Evolutionary conservation across 2,888 invertebrate species (phyloP).

Genomic region (Phalera bucephala): DNA sequence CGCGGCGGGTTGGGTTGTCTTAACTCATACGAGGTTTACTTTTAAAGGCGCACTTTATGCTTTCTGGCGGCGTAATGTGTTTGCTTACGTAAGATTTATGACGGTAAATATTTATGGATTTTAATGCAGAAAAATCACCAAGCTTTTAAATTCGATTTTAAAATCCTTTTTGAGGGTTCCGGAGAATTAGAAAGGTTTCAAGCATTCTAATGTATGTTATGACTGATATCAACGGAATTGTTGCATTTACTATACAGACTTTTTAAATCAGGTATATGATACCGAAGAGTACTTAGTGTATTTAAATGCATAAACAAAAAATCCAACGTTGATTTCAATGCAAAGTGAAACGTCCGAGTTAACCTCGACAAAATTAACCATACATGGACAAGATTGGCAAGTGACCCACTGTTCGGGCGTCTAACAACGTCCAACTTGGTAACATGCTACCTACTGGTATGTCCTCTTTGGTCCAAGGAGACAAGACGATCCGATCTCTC

Average conservation of each 20-base stretch:
- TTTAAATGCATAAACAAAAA: no score
- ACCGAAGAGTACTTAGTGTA: no score
- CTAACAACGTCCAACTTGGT: slow-evolving; percentile 20
- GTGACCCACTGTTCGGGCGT: slow-evolving; percentile 17
- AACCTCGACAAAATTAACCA: slow-evolving; percentile 20
- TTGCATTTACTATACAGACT: no score
- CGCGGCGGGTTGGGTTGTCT: slow-evolving; percentile 36
- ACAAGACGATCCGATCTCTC: slow-evolving; percentile 1
- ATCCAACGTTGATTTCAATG: slow-evolving; percentile 7
- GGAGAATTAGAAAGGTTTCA: no score
- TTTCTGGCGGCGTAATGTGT: slow-evolving; percentile 31
- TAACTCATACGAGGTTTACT: slow-evolving; percentile 33
- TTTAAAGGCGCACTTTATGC: slow-evolving; percentile 45
- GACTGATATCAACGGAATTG: no score
- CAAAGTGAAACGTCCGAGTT: slow-evolving; percentile 10
- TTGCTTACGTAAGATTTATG: slow-evolving; percentile 44
- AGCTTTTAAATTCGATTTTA: no score
- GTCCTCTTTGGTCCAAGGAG: slow-evolving; percentile 15
- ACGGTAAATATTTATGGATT: slow-evolving; percentile 17
- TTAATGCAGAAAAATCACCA: no score
- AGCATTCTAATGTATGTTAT: no score
- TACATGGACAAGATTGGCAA: slow-evolving; percentile 20
- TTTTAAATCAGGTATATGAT: no score
- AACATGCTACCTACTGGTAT: slow-evolving; percentile 13
- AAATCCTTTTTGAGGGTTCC: no score